A percentile compares a stretch with the other conserved stretches of the same genome.
phyloP scores from a whole-genome alignment of 2,797 vertebrate genomes.

The Leptatherina wallacei region DNA sequence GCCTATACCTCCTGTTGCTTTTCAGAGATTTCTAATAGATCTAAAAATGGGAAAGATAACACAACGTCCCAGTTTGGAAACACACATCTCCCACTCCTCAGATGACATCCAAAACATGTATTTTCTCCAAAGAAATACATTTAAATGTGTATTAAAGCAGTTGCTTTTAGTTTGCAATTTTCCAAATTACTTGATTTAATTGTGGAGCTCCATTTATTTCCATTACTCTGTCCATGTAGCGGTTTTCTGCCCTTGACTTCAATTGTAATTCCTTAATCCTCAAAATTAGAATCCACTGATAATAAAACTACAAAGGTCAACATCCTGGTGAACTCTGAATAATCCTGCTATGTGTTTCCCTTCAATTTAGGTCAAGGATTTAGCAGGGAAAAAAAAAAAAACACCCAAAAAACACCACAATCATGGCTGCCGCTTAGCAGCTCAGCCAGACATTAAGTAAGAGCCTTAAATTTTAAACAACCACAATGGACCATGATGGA shows the following conservation, averaged over 20 bases:
- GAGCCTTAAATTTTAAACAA: slow-evolving; percentile 49
- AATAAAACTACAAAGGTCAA: slow-evolving; percentile 16
- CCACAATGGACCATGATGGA: slow-evolving; percentile 55
- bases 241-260: neutral
- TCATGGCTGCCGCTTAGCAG: slow-evolving; percentile 44
- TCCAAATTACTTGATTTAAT: neutral
- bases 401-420: neutral
- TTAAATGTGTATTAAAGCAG: slow-evolving; percentile 4
- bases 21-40: slow-evolving; percentile 46
- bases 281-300: neutral
- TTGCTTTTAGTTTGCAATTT: neutral
- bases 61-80: slow-evolving; percentile 18
- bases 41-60: slow-evolving; percentile 22
- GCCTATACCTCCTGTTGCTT: slow-evolving; percentile 42
- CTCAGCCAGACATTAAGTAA: slow-evolving; percentile 53
- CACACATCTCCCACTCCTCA: slow-evolving; percentile 21
- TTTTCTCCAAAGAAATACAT: slow-evolving; percentile 22
- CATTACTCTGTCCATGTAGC: neutral
- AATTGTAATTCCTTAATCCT: neutral
- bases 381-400: slow-evolving; percentile 1
- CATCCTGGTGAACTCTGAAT: slow-evolving; percentile 15
- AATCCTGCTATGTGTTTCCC: slow-evolving; percentile 20
- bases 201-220: neutral
- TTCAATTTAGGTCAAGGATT: slow-evolving; percentile 19
- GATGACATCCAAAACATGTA: slow-evolving; percentile 34